Conservation (phyloP, 2,797 vertebrate genomes). For the Parotocinclus haroldoi region DNA sequence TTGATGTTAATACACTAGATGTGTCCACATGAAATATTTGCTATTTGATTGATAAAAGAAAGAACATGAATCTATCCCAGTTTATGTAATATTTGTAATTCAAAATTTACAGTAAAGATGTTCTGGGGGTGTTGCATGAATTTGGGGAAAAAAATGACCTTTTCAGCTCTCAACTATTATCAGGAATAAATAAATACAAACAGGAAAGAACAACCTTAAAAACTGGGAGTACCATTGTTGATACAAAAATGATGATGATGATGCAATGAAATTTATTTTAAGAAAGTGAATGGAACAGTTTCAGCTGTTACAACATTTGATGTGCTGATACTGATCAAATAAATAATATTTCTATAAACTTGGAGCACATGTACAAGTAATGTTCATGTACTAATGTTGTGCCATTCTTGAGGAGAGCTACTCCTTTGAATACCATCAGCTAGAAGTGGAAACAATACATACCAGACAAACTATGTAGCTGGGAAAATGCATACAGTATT, state of each 20-base stretch:
- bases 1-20: too few relatives aligned
- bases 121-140: slow-evolving; percentile 18
- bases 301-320: slow-evolving; percentile 36
- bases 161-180: background rate
- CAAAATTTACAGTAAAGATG: slow-evolving; percentile 30
- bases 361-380: slow-evolving; percentile 3
- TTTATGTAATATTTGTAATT: slow-evolving; percentile 29
- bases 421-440: background rate
- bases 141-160: background rate
- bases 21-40: background rate
- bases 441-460: too few relatives aligned
- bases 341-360: slow-evolving; percentile 36
- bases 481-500: slow-evolving; percentile 25
- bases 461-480: background rate
- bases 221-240: too few relatives aligned
- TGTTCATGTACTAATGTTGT: background rate
- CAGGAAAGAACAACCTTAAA: too few relatives aligned
- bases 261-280: slow-evolving; percentile 64
- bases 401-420: background rate
- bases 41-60: background rate
- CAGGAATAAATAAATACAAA: too few relatives aligned
- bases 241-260: slow-evolving; percentile 13
- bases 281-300: slow-evolving; percentile 46
- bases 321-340: slow-evolving; percentile 33
- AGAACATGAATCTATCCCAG: too few relatives aligned